Percentiles rank a stretch among this genome's conserved stretches.
Evolutionary conservation across 2,888 invertebrate species (phyloP).

Genomic region (Torymus auratus): DNA sequence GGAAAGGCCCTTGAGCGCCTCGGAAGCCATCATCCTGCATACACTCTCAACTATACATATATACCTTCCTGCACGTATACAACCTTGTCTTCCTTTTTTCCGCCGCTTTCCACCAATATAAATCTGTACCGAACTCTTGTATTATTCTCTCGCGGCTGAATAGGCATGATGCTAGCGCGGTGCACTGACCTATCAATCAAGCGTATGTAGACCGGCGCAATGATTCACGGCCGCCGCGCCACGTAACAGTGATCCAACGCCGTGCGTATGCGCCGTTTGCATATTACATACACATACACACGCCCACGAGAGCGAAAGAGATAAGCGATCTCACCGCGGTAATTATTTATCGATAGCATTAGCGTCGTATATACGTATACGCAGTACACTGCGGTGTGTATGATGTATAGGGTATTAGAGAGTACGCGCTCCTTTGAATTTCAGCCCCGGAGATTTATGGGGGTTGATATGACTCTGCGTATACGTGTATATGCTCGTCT

Average conservation of each 20-base stretch:
- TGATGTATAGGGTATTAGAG: not conserved
- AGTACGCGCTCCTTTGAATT: constrained; percentile 18
- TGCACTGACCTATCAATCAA: constrained; percentile 52
- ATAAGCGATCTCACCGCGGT: constrained; percentile 42
- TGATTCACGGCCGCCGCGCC: constrained; percentile 38
- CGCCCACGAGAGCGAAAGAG: constrained; percentile 33
- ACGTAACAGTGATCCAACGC: not conserved
- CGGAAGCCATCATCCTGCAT: not conserved
- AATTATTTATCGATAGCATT: constrained; percentile 47
- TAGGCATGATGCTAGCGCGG: not conserved
- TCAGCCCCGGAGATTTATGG: constrained; percentile 32
- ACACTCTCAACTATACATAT: too few relatives aligned
- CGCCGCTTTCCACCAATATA: constrained; percentile 11
- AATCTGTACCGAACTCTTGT: not conserved
- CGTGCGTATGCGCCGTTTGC: not conserved
- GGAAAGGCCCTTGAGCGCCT: constrained; percentile 30
- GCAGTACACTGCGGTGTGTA: too few relatives aligned
- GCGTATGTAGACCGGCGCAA: constrained; percentile 22
- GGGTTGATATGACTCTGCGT: too few relatives aligned
- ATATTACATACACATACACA: constrained; percentile 26
- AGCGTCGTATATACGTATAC: not conserved
- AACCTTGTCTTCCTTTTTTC: constrained; percentile 4
- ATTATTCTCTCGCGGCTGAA: not conserved
- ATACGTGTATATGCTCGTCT: too few relatives aligned
- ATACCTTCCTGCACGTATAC: not conserved